These are phyloP conservation scores for Chiridota heheva DNA, from an alignment of 35 echinoderm and acorn worm genomes.

Conservation along the genomic window DNA sequence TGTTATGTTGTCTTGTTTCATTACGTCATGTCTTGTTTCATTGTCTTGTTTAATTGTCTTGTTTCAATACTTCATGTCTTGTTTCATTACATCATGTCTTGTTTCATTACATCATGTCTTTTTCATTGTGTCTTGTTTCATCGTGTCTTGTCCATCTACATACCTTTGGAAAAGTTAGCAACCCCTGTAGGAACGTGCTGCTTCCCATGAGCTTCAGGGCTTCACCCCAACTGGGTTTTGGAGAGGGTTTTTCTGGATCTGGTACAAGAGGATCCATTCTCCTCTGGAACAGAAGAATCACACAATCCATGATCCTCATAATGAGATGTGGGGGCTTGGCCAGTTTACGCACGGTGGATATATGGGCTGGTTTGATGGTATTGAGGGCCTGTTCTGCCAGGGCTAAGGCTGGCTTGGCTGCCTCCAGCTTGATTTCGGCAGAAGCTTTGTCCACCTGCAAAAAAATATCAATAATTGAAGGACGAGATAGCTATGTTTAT, in stretches of 20 bases:
- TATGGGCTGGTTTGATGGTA: conserved; percentile 98
- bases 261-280: conserved; percentile 42
- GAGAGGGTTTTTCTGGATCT: conserved; percentile 85
- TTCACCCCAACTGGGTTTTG: conserved; percentile 85
- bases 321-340: conserved; percentile 99
- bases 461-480: not conserved
- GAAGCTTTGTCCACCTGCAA: conserved; percentile 76
- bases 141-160: too few relatives aligned
- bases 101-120: too few relatives aligned
- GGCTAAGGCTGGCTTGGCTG: conserved; percentile 83
- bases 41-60: too few relatives aligned
- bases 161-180: conserved; percentile 57
- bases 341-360: conserved; percentile 95
- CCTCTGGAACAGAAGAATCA: conserved; percentile 88
- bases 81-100: too few relatives aligned
- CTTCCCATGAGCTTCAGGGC: conserved; percentile 86
- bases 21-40: too few relatives aligned
- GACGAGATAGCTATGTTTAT: too few relatives aligned
- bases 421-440: conserved; percentile 76
- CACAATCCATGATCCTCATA: conserved; percentile 99
- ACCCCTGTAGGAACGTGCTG: conserved; percentile 71
- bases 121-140: too few relatives aligned
- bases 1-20: too few relatives aligned
- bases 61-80: too few relatives aligned
- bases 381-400: conserved; percentile 85